Evolutionary conservation across 2,797 vertebrate genomes (phyloP), one percentile per base, ranked within the genome.

Genomic region (Poecilia gillii): DNA sequence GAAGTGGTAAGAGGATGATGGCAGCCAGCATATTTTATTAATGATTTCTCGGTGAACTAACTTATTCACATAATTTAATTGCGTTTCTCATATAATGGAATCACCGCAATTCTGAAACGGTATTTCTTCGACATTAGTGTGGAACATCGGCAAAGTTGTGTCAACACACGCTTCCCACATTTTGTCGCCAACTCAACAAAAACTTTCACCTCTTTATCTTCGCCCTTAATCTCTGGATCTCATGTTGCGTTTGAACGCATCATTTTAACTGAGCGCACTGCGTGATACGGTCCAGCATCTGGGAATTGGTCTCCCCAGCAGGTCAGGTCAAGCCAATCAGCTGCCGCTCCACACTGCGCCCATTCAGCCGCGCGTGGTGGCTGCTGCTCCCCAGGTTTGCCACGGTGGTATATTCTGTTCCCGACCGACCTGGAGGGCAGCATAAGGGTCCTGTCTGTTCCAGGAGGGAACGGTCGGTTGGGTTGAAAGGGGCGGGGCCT

Each of bases 401-500:
- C 64, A 0, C 88, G 88, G 91, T 90, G 94, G 93, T 93, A 86
- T 93, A 93, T 93, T 93, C 92, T 81, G 75, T 87, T 92, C 90
- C 87, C 89, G 90, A 86, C 89, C 89, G 90, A 92, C 89, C 92
- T 83, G 68, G 74, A 79, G 89, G 71, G 72, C 91, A 91, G 49
- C 49, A 95, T 94, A 93, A 95, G 92, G 93, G 92, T 89, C 62
- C 46, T 68, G 90, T 95, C 91, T 96, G 95, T 96, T 95, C 86
- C 78, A 86, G 87, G 79, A 82, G 80, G 49, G 81, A 87, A 81
- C 83, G 82, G 85, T 11, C 3, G 12, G 55, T 4, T 25, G 55
- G 55, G 55, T 0, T 53, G 9, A 2, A 28, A 31, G 57, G 57
- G 84, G 90, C 74, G 83, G 90, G 87, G 85, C 82, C 83, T 75